phyloP scores from a whole-genome alignment of 2,888 invertebrate genomes.

The Oscheius sp. region DNA sequence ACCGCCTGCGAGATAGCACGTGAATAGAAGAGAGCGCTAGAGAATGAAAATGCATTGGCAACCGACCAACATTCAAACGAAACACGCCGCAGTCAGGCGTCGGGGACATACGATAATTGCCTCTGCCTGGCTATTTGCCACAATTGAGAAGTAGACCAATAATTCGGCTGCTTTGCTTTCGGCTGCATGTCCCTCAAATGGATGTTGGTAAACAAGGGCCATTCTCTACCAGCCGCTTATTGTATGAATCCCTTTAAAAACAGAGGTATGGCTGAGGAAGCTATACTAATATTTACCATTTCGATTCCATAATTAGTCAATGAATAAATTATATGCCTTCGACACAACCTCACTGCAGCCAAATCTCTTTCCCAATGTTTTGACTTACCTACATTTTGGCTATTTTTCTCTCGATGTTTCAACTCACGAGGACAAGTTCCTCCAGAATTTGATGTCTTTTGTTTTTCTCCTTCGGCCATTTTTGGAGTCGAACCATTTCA shows the following conservation, averaged over 20 bases:
- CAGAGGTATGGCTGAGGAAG: too few relatives aligned
- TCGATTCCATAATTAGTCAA: too few relatives aligned
- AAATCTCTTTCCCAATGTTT: too few relatives aligned
- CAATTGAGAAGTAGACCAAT: constrained; percentile 20
- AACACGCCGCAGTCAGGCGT: constrained; percentile 24
- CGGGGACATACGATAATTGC: constrained; percentile 5
- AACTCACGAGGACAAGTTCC: too few relatives aligned
- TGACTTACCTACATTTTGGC: too few relatives aligned
- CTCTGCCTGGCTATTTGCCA: constrained; percentile 19
- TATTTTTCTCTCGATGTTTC: too few relatives aligned
- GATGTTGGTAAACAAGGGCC: constrained; percentile 15
- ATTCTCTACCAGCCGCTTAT: constrained; percentile 8
- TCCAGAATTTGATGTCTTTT: too few relatives aligned
- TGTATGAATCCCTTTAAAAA: not conserved
- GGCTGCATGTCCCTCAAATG: not conserved
- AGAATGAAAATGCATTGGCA: constrained; percentile 8
- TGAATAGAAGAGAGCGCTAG: not conserved
- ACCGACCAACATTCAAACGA: constrained; percentile 19
- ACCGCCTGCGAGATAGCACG: constrained; percentile 25
- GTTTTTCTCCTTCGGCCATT: too few relatives aligned
- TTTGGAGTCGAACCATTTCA: too few relatives aligned
- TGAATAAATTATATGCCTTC: too few relatives aligned
- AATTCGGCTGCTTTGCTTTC: constrained; percentile 15
- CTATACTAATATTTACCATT: too few relatives aligned
- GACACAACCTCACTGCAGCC: too few relatives aligned